Percentiles rank a stretch among this genome's conserved stretches.
Conservation (phyloP, 2,797 vertebrate genomes). For the Spheniscus humboldti region DNA sequence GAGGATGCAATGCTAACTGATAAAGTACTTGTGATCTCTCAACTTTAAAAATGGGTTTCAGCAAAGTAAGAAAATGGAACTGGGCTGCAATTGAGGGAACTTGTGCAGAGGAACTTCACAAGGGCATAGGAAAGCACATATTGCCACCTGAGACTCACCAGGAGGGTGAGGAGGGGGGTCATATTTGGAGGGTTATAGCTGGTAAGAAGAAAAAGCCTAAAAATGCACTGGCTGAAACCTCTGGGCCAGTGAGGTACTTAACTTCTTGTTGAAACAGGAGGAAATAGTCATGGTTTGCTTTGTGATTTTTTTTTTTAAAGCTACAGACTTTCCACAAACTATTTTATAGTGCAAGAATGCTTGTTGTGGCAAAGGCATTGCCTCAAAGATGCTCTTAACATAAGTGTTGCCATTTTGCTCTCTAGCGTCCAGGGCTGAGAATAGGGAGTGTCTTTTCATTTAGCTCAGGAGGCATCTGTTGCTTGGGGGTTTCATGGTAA, state of each 20-base stretch:
- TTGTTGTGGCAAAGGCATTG: not conserved
- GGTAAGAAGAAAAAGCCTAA: not conserved
- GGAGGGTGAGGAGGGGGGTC: not conserved
- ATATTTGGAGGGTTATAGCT: not conserved
- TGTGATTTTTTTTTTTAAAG: not conserved
- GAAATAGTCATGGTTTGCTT: not conserved
- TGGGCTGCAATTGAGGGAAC: not conserved
- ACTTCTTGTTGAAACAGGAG: not conserved
- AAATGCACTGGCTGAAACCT: not conserved
- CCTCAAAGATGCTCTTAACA: not conserved
- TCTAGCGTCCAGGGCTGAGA: not conserved
- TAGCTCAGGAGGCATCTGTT: not conserved
- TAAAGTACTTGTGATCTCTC: not conserved
- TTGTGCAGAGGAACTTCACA: not conserved
- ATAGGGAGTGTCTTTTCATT: rapidly evolving
- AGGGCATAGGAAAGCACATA: rapidly evolving
- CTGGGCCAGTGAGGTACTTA: not conserved
- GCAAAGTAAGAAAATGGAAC: not conserved
- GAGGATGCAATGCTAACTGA: not conserved
- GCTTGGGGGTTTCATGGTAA: not conserved
- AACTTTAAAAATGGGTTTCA: not conserved
- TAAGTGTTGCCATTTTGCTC: rapidly evolving
- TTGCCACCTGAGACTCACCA: rapidly evolving
- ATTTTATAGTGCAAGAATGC: too few relatives aligned
- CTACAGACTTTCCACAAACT: not conserved